Percentiles rank a stretch among this genome's conserved stretches.
Evolutionary conservation across 2,888 invertebrate genomes (phyloP).

Genomic region (Limnephilus auricula): DNA sequence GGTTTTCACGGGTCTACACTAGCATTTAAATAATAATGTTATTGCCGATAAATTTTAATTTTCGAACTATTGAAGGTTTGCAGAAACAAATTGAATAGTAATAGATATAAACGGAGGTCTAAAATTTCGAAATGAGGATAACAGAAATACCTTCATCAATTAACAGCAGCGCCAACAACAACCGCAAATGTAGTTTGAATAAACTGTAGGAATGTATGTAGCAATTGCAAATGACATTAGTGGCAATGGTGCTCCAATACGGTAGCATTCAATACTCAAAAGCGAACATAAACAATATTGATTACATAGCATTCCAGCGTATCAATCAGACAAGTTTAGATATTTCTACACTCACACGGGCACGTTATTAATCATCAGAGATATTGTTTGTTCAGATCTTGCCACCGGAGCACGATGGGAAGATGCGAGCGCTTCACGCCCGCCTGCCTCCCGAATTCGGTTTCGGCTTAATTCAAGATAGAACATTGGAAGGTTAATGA

Average conservation of each 20-base stretch:
- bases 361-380: background rate
- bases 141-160: slow-evolving; percentile 22
- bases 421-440: slow-evolving; percentile 35
- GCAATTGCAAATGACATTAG: slow-evolving; percentile 45
- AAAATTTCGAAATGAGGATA: slow-evolving; percentile 20
- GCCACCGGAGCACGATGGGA: background rate
- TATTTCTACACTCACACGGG: slow-evolving; percentile 45
- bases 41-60: background rate
- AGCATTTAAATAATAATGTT: background rate
- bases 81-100: background rate
- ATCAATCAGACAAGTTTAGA: slow-evolving; percentile 55
- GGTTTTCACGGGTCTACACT: too few relatives aligned
- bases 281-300: slow-evolving; percentile 60
- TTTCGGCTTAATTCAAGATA: slow-evolving; percentile 22
- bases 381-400: slow-evolving; percentile 31
- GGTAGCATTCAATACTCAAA: slow-evolving; percentile 51
- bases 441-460: slow-evolving; percentile 20
- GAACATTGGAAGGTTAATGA: slow-evolving; percentile 19
- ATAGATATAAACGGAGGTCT: slow-evolving; percentile 4
- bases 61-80: background rate
- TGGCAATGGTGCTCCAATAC: slow-evolving; percentile 47
- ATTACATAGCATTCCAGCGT: slow-evolving; percentile 54
- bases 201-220: slow-evolving; percentile 37
- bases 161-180: background rate
- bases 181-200: slow-evolving; percentile 26